Evolutionary conservation across 30 jellyfish, hydroid and myxozoan species (phyloP), one percentile per base, ranked within the genome.

Genomic region (Hydra vulgaris): DNA sequence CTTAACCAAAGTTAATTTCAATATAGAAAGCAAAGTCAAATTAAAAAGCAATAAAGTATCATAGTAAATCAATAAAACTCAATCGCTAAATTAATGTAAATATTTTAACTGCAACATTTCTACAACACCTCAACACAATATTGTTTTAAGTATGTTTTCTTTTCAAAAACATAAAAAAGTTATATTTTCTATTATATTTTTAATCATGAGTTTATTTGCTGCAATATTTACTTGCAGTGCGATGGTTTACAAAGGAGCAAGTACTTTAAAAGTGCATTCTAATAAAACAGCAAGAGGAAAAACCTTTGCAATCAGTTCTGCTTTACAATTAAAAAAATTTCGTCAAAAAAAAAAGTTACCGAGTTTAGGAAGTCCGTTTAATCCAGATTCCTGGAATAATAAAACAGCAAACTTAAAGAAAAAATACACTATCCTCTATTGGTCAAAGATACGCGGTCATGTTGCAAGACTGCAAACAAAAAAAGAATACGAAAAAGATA

Each of bases 391-490:
- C 20, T 92, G 95, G 80, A 95, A 87, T 67, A 92, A 92, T 71
- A 67, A 94, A 19, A 82, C 98, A 1, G 91, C 94, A 61, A 87
- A 89, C 18, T 27, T 86, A 0, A 52, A 82, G 3, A 87, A 83
- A 81, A 84, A 92, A 74, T 85, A 85, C 83, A 86, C 83, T n/a
- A 74, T 92, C 8, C 54, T 92, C 17, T 92, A 92, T 54, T 92
- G 98, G 98, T 92, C 98, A n/a, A 92, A 86, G 75, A 87, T 92
- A 1, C 95, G 98, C 7, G 98, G 96, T 7, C 89, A 81, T 77
- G 88, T 54, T 26, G 95, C 98, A 71, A 72, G 98, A 55, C 70
- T 92, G 66, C 98, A 92, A 74, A 73, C 87, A 1, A 88, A 92
- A 66, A 77, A 73, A 23, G 98, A 92, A 72, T 92, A 92, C 81